A percentile compares a stretch with the other conserved stretches of the same genome.
phyloP scores from a whole-genome alignment of 2,888 invertebrate species.

The Therioaphis trifolii region DNA sequence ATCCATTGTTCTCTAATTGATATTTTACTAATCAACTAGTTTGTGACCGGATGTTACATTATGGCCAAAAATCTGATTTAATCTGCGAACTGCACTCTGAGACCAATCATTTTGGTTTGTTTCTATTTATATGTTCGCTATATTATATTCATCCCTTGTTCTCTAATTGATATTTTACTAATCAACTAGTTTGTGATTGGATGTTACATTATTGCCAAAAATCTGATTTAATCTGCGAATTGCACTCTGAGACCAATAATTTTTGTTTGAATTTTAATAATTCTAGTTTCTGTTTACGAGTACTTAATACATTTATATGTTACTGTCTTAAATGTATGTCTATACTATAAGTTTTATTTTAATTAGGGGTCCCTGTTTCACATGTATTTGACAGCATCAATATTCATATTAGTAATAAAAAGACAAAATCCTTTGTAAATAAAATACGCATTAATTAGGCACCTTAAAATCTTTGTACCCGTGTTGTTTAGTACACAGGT shows the following conservation, averaged over 20 bases:
- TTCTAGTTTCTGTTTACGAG: too few relatives aligned
- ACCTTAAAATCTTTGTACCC: too few relatives aligned
- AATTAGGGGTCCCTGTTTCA: too few relatives aligned
- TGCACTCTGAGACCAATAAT: background rate
- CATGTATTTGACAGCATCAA: too few relatives aligned
- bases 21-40: constrained; percentile 24
- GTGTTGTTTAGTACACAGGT: too few relatives aligned
- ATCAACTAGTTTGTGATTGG: constrained; percentile 30
- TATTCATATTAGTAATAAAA: too few relatives aligned
- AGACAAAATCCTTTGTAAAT: too few relatives aligned
- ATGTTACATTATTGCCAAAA: background rate
- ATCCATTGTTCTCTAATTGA: constrained; percentile 59
- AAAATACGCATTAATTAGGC: too few relatives aligned
- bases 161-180: constrained; percentile 8
- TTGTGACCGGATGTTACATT: constrained; percentile 50
- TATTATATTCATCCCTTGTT: constrained; percentile 49
- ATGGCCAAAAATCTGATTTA: background rate
- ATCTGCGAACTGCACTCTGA: constrained; percentile 58
- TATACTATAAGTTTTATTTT: too few relatives aligned
- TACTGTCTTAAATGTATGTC: too few relatives aligned
- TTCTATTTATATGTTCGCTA: constrained; percentile 43
- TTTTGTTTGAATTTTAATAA: constrained; percentile 11
- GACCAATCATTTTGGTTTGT: background rate
- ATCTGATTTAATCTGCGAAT: background rate
- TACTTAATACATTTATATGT: too few relatives aligned